Percentiles rank a stretch among this genome's conserved stretches.
Conservation (phyloP, 2,113 vertebrate genomes). For the Heteronetta atricapilla region DNA sequence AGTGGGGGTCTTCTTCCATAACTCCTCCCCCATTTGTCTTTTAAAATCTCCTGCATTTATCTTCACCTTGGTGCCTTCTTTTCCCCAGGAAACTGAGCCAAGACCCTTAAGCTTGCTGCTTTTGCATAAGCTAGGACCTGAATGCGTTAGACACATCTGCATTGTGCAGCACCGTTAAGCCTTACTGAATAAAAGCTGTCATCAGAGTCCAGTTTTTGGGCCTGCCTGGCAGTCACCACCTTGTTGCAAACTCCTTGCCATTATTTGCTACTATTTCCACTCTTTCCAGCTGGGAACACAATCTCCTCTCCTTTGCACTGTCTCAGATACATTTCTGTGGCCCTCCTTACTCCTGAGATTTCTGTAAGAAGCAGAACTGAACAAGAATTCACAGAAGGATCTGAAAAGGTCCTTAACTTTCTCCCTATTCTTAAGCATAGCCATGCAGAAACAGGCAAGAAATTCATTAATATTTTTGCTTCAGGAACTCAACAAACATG, state of each 20-base stretch:
- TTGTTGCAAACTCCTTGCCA: not conserved
- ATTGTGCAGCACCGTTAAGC: not conserved
- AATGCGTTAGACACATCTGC: not conserved
- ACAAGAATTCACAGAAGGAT: not conserved
- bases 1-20: not conserved
- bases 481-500: not conserved
- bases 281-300: not conserved
- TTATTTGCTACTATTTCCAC: not conserved
- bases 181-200: not conserved
- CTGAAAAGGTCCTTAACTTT: not conserved
- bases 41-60: not conserved
- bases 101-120: not conserved
- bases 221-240: not conserved
- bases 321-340: not conserved
- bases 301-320: not conserved
- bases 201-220: not conserved
- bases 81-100: not conserved
- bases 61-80: not conserved
- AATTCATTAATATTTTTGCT: not conserved
- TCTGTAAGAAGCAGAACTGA: not conserved
- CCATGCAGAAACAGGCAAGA: not conserved
- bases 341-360: not conserved
- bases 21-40: not conserved
- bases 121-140: not conserved
- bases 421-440: not conserved